Evolutionary conservation across 2,113 vertebrate species (phyloP).

Genomic region (Grus americana): DNA sequence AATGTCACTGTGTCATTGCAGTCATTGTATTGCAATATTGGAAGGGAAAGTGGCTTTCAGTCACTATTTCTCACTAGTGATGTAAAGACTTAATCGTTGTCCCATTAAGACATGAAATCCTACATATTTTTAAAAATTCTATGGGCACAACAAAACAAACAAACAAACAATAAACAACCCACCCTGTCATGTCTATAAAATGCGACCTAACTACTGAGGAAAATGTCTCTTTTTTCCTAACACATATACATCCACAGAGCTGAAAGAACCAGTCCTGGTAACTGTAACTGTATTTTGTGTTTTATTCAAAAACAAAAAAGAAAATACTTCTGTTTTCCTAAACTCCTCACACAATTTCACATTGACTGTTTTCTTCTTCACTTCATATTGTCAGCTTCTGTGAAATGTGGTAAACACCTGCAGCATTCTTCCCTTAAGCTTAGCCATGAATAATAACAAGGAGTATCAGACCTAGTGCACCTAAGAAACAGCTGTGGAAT

Average conservation of each 20-base stretch:
- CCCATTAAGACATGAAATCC: not conserved
- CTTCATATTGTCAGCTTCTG: not conserved
- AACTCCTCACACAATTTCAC: not conserved
- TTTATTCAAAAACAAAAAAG: not conserved
- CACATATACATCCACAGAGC: not conserved
- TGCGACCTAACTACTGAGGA: not conserved
- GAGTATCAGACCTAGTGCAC: not conserved
- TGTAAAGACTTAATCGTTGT: not conserved
- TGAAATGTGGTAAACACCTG: not conserved
- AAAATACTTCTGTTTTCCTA: not conserved
- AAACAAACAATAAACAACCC: too few relatives aligned
- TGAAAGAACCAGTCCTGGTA: not conserved
- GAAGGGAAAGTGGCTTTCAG: not conserved
- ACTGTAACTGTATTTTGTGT: accelerated
- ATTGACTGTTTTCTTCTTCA: not conserved
- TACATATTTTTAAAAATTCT: not conserved
- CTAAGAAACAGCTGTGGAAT: not conserved
- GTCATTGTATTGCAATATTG: not conserved
- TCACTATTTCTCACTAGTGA: not conserved
- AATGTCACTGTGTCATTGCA: not conserved
- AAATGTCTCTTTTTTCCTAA: not conserved
- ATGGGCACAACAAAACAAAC: too few relatives aligned
- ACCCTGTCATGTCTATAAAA: accelerated
- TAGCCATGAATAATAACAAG: not conserved
- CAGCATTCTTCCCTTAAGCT: not conserved